Evolutionary conservation across 1,140 invertebrate species (phyloP).

Genomic region (Hirudo medicinalis): DNA sequence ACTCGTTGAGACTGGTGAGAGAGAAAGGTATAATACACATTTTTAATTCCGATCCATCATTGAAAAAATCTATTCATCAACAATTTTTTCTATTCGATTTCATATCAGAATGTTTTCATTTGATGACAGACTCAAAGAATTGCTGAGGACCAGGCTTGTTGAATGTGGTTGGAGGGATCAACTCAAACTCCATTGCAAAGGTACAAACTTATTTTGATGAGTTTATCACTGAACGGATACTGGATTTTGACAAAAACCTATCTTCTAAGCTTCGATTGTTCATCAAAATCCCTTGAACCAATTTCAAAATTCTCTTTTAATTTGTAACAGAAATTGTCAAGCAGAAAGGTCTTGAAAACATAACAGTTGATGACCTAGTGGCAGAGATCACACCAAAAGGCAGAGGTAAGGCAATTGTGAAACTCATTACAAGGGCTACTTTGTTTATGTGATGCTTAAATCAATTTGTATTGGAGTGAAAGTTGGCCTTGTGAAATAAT

Average conservation of each 20-base stretch:
- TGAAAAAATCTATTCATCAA: too few relatives aligned
- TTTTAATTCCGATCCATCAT: not conserved
- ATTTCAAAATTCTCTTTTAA: constrained; percentile 19
- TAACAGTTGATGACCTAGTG: constrained; percentile 67
- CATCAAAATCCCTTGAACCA: not conserved
- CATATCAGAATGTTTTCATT: not conserved
- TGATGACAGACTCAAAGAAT: constrained; percentile 58
- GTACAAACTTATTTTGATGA: constrained; percentile 24
- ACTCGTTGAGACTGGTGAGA: constrained; percentile 41
- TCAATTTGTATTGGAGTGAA: not conserved
- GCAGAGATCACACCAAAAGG: constrained; percentile 66
- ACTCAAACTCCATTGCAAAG: constrained; percentile 66
- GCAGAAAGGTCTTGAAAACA: constrained; percentile 56
- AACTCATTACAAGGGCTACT: not conserved
- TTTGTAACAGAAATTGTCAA: constrained; percentile 51
- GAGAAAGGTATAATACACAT: constrained; percentile 34
- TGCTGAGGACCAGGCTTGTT: constrained; percentile 61
- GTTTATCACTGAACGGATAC: not conserved
- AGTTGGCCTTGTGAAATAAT: too few relatives aligned
- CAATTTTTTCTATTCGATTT: not conserved
- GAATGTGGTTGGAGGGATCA: constrained; percentile 82
- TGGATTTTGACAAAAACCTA: not conserved
- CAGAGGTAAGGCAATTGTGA: constrained; percentile 42
- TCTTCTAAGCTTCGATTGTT: not conserved
- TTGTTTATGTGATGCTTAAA: not conserved